These are phyloP conservation scores for Geodia barretti DNA, from an alignment of 37 sponge, comb jelly and placozoan species.

Conservation along the genomic window DNA sequence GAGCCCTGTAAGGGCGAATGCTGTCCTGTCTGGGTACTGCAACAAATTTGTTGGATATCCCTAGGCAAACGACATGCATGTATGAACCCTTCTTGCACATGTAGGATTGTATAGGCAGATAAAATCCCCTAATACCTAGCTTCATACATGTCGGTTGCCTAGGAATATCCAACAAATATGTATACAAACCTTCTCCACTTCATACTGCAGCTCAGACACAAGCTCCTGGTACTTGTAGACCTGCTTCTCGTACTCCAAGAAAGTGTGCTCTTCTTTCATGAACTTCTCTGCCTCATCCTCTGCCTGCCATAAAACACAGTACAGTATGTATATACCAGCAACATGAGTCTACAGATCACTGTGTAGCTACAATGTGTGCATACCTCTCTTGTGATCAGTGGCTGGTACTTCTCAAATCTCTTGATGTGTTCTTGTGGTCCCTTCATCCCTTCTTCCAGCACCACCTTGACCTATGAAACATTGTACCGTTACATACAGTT, in stretches of 20 bases:
- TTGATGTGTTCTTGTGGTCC: conserved; percentile 72
- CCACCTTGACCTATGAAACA: conserved; percentile 15
- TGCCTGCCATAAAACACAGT: conserved; percentile 47
- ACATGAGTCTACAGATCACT: no score
- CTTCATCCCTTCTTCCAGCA: conserved; percentile 50
- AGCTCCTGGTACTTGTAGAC: conserved; percentile 75
- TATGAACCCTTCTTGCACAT: no score
- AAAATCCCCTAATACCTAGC: no score
- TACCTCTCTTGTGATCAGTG: conserved; percentile 82
- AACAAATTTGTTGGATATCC: no score
- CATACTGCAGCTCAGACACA: conserved; percentile 72
- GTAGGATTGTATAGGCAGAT: no score
- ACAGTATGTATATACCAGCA: not conserved
- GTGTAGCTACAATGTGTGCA: no score
- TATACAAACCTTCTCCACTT: conserved; percentile 52
- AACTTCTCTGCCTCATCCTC: conserved; percentile 84
- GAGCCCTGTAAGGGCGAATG: no score
- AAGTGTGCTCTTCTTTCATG: conserved; percentile 78
- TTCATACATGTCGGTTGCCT: no score
- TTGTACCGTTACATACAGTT: no score
- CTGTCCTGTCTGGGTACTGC: no score
- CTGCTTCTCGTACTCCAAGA: conserved; percentile 72
- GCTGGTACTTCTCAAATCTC: conserved; percentile 77
- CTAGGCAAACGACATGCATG: no score
- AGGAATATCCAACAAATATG: no score